Evolutionary conservation across 2,113 vertebrate genomes (phyloP), one percentile per base, ranked within the genome.

Genomic region (Nansenia antarctica): DNA sequence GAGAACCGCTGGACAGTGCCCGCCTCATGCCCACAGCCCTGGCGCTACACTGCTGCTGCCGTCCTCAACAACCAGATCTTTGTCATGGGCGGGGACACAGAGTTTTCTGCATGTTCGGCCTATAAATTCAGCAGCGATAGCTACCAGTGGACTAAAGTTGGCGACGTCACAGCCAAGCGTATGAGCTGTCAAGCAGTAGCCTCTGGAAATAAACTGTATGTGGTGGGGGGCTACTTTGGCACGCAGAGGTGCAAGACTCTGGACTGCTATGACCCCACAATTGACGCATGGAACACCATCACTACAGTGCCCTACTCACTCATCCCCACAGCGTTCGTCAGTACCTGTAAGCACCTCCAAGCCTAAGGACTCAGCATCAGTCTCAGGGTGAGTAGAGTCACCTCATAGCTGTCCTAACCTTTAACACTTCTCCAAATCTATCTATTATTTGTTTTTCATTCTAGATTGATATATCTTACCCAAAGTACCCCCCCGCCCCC

Each of bases 201-300:
- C 11, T 93, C 93, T 0, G 94, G 94, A 30, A 94, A 94, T 68
- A 94, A 94, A 80, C 92, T 95, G 5, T 95, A 94, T 0, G 94
- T 94, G 69, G 94, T 95, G 0, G 94, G 94, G 3, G 94, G 94
- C 32, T 95, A 95, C 74, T 95, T 95, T 26, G 94, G 94, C 67
- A 94, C 94, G 0, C 94, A 95, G 88, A 80, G 93, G 4, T 94
- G 94, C 74, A 95, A 94, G 87, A 95, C 92, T 0, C 72, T 95
- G 84, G 94, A 94, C 83, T 95, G 94, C 85, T 95, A 95, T 0
- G 94, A 95, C 86, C 94, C 94, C 0, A 91, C 69, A 0, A 92
- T 90, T 0, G 93, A 94, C 85, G 92, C 90, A 0, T 95, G 94
- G 94, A 92, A 89, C 85, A 94, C 92, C 68, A 85, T 95, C 70